A percentile compares a stretch with the other conserved stretches of the same genome.
Evolutionary conservation across 2,888 invertebrate species (phyloP).

Genomic region (Merodon equestris): DNA sequence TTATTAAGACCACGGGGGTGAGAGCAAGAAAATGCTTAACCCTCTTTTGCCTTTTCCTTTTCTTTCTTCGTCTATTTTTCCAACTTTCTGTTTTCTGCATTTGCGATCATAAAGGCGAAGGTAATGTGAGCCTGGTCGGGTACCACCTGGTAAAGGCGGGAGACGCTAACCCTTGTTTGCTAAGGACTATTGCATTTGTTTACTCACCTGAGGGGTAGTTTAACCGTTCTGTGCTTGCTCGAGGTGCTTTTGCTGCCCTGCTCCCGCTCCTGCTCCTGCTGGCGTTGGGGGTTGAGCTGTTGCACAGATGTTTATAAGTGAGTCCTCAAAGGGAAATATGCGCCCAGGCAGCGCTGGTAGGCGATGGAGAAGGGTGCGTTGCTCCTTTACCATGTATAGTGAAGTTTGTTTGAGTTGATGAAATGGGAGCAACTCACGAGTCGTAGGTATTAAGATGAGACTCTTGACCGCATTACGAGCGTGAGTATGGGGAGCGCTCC

Average conservation of each 20-base stretch:
- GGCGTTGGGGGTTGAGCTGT: no score
- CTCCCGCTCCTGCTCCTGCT: neutral
- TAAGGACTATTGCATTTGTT: conserved; percentile 51
- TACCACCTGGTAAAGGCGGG: no score
- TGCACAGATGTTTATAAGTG: conserved; percentile 52
- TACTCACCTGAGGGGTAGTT: conserved; percentile 57
- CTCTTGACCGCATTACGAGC: conserved; percentile 60
- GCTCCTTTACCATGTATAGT: conserved; percentile 13
- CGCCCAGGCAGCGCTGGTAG: conserved; percentile 46
- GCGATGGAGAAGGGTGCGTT: conserved; percentile 39
- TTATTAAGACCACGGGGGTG: conserved; percentile 40
- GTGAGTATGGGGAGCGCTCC: no score
- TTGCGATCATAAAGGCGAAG: conserved; percentile 3
- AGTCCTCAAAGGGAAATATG: conserved; percentile 45
- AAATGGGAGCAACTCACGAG: conserved; percentile 47
- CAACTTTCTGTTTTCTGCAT: neutral
- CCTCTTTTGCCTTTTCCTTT: conserved; percentile 59
- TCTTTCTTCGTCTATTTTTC: conserved; percentile 52
- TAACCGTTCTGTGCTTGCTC: conserved; percentile 26
- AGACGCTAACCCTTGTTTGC: conserved; percentile 5
- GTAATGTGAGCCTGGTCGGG: neutral
- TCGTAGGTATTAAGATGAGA: conserved; percentile 18
- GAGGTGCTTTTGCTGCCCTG: neutral
- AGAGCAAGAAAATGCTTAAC: conserved; percentile 40
- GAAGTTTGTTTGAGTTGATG: conserved; percentile 42